phyloP scores from a whole-genome alignment of 2,888 invertebrate genomes.

The Miltochrista miniata region DNA sequence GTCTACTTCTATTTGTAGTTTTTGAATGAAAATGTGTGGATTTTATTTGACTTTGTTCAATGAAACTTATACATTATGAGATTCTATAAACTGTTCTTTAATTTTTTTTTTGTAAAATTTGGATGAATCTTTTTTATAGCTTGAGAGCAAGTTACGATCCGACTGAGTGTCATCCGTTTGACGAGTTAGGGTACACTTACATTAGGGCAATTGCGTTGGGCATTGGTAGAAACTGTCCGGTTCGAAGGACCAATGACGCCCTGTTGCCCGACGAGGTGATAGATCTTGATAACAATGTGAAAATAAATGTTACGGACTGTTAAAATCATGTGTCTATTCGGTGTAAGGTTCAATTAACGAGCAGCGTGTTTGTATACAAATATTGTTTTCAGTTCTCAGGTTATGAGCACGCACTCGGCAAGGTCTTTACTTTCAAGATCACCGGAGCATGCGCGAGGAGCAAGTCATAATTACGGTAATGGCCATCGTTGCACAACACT shows the following conservation, averaged over 20 bases:
- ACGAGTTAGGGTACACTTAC: too few species aligned
- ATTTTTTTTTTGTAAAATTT: neutral
- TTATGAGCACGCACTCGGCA: conserved; percentile 57
- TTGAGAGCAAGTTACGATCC: neutral
- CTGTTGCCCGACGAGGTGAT: too few species aligned
- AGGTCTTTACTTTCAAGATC: conserved; percentile 84
- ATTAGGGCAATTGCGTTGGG: too few species aligned
- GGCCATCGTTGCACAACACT: conserved; percentile 67
- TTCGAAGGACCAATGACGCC: too few species aligned
- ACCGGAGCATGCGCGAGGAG: conserved; percentile 72
- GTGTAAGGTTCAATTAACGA: conserved; percentile 31
- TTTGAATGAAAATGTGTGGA: conserved; percentile 30
- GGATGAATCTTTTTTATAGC: neutral
- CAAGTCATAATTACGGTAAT: conserved; percentile 78
- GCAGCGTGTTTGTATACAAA: conserved; percentile 62
- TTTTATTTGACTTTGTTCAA: conserved; percentile 28
- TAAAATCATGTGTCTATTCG: neutral
- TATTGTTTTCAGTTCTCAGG: conserved; percentile 67
- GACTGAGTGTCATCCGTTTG: too few species aligned
- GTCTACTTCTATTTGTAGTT: conserved; percentile 18
- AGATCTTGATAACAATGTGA: too few species aligned
- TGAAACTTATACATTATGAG: conserved; percentile 25
- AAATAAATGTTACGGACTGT: neutral
- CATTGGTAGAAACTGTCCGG: too few species aligned
- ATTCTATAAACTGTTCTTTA: conserved; percentile 22